phyloP scores from a whole-genome alignment of 2,113 vertebrate species.

The Chauna torquata region DNA sequence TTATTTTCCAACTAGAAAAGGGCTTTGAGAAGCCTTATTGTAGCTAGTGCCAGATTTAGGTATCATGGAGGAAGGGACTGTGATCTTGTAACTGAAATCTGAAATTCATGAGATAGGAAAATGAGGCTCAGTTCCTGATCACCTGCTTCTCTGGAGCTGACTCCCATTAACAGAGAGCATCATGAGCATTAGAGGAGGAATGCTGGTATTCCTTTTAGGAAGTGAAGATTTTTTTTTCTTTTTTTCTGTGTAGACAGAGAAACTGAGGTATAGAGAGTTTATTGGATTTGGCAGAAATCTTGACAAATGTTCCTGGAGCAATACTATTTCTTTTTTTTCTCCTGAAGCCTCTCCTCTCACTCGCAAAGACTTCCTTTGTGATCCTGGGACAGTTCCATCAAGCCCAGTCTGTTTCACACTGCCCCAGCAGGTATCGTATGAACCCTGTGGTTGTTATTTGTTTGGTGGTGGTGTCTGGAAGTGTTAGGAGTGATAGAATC shows the following conservation, averaged over 20 bases:
- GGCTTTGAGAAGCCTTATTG: not conserved
- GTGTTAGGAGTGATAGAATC: not conserved
- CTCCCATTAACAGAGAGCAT: not conserved
- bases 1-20: not conserved
- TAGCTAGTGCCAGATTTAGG: not conserved
- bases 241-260: not conserved
- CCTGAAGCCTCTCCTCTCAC: not conserved
- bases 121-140: not conserved
- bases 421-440: not conserved
- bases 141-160: accelerated
- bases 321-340: not conserved
- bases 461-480: not conserved
- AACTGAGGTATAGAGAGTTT: not conserved
- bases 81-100: not conserved
- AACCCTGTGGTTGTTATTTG: not conserved
- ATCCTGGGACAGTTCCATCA: not conserved
- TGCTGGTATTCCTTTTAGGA: not conserved
- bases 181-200: not conserved
- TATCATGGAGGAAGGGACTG: not conserved
- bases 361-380: not conserved
- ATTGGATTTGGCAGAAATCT: not conserved
- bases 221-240: accelerated
- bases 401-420: not conserved
- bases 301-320: not conserved
- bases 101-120: not conserved